Evolutionary conservation across 1,140 invertebrate genomes (phyloP).

Genomic region (Hestina assimilis): DNA sequence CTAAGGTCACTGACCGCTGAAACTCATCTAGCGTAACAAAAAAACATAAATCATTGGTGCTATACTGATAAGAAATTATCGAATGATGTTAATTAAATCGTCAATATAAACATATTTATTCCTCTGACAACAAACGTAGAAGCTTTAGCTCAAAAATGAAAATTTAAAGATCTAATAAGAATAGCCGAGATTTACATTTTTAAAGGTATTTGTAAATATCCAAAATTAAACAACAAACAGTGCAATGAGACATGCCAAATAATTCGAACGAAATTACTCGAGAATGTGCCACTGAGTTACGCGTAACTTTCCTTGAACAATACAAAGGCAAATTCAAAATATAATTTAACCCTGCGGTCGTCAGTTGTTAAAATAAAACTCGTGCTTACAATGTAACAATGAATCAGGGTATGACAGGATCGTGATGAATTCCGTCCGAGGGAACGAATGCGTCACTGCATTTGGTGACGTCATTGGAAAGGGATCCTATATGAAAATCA

Average conservation of each 20-base stretch:
- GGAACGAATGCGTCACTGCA: constrained; percentile 52
- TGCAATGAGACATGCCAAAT: constrained; percentile 10
- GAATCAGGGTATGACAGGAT: constrained; percentile 61
- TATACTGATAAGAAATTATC: constrained; percentile 19
- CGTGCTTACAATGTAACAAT: constrained; percentile 49
- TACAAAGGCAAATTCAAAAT: constrained; percentile 23
- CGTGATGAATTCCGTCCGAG: constrained; percentile 53
- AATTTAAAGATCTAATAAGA: no score
- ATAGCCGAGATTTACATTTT: not conserved
- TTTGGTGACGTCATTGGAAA: constrained; percentile 63
- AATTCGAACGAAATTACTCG: constrained; percentile 30
- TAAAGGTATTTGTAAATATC: not conserved
- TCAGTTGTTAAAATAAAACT: constrained; percentile 42
- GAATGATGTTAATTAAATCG: not conserved
- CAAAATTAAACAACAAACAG: not conserved
- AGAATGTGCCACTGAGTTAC: constrained; percentile 31
- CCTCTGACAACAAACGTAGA: no score
- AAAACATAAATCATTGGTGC: constrained; percentile 29
- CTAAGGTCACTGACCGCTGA: constrained; percentile 66
- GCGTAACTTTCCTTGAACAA: constrained; percentile 17
- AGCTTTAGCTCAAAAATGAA: no score
- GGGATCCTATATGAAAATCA: constrained; percentile 51
- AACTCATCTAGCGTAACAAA: constrained; percentile 57
- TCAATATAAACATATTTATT: not conserved
- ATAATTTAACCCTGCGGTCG: constrained; percentile 24